Percentiles rank a stretch among this genome's conserved stretches.
These are phyloP conservation scores for Cynocephalus volans DNA, from an alignment of 2,113 vertebrate genomes.

Conservation along the genomic window DNA sequence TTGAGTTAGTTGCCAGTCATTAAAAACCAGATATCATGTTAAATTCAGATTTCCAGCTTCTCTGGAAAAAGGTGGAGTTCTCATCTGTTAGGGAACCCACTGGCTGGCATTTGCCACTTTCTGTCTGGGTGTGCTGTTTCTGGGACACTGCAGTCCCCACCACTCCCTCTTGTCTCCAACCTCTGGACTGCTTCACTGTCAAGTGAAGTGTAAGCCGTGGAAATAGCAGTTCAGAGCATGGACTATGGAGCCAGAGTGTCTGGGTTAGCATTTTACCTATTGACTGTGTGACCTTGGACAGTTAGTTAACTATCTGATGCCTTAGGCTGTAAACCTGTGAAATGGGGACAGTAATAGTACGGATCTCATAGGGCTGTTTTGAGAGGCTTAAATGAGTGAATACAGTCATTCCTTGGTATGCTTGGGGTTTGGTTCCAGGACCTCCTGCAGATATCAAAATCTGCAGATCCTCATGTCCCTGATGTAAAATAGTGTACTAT, in stretches of 20 bases:
- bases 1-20: not conserved
- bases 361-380: not conserved
- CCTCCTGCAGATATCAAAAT: no score
- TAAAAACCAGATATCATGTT: not conserved
- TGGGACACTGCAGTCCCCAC: not conserved
- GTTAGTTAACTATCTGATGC: not conserved
- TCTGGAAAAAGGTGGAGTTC: not conserved
- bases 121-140: not conserved
- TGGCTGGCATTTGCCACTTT: no score
- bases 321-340: slow-evolving; percentile 2
- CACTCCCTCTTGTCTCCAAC: not conserved
- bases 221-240: no score
- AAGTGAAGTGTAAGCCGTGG: not conserved
- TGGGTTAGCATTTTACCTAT: not conserved
- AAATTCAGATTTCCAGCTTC: not conserved
- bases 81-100: rapidly evolving
- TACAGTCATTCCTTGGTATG: no score
- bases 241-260: not conserved
- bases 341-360: not conserved
- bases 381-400: not conserved
- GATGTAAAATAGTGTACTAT: no score
- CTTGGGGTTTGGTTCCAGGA: no score
- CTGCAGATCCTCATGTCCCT: no score
- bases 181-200: rapidly evolving
- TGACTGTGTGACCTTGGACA: not conserved